A percentile compares a stretch with the other conserved stretches of the same genome.
Evolutionary conservation across 2,797 vertebrate species (phyloP).

Genomic region (Hypotaenidia okinawae): DNA sequence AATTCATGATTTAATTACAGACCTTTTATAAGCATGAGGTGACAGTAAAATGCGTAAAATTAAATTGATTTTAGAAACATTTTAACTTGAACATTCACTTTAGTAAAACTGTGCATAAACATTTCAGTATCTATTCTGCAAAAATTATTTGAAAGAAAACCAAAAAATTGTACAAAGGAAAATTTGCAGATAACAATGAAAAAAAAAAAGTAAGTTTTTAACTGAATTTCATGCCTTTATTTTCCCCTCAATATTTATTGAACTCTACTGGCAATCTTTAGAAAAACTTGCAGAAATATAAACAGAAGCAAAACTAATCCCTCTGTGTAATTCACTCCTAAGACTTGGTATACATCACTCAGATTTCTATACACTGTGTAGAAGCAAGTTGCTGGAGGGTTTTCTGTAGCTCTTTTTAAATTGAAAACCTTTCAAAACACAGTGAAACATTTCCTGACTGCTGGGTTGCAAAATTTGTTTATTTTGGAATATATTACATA

Average conservation of each 20-base stretch:
- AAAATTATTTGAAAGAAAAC: neutral
- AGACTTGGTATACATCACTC: neutral
- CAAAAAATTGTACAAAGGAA: neutral
- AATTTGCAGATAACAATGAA: neutral
- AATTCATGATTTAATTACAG: neutral
- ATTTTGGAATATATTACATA: neutral
- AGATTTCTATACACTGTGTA: neutral
- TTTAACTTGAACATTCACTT: neutral
- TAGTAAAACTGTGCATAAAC: neutral
- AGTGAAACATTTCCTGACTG: neutral
- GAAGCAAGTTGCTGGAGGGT: neutral
- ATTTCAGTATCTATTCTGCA: neutral
- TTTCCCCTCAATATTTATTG: neutral
- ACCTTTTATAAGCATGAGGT: neutral
- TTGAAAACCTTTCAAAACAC: neutral
- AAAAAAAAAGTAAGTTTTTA: neutral
- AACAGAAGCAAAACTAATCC: neutral
- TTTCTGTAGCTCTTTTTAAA: neutral
- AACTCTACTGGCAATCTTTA: neutral
- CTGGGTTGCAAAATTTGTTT: neutral
- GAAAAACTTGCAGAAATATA: neutral
- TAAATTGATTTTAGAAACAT: neutral
- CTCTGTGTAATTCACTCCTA: neutral
- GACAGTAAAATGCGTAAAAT: neutral
- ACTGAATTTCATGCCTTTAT: neutral